Percentiles rank a stretch among this genome's conserved stretches.
Evolutionary conservation across 2,113 vertebrate species (phyloP).

Genomic region (Rafetus swinhoei): DNA sequence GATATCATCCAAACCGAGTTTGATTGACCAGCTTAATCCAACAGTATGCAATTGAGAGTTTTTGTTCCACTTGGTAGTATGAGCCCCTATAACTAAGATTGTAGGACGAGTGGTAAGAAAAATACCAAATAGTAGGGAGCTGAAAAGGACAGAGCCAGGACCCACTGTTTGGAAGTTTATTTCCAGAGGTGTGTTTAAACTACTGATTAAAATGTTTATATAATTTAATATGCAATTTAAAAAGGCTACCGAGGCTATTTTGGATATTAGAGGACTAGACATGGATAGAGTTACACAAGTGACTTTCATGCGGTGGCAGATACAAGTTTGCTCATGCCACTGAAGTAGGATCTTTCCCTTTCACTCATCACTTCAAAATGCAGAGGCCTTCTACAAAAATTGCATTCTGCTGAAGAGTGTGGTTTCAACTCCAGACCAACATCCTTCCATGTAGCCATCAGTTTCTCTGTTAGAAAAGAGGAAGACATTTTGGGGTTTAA

Average conservation of each 20-base stretch:
- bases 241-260: constrained; percentile 61
- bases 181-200: constrained; percentile 64
- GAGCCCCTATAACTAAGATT: no score
- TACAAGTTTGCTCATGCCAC: constrained; percentile 90
- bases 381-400: constrained; percentile 93
- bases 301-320: constrained; percentile 86
- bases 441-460: constrained; percentile 90
- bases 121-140: neutral
- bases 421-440: constrained; percentile 89
- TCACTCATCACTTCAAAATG: constrained; percentile 97
- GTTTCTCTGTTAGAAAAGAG: constrained; percentile 81
- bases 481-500: neutral
- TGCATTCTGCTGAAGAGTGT: constrained; percentile 92
- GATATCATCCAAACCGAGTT: neutral
- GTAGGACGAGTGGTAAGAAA: no score
- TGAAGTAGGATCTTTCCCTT: constrained; percentile 93
- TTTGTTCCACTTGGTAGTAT: no score
- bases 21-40: no score
- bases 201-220: constrained; percentile 67
- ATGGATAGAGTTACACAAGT: neutral
- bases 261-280: neutral
- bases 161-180: constrained; percentile 67
- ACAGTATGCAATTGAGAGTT: no score
- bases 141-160: neutral
- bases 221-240: constrained; percentile 68